A percentile compares a stretch with the other conserved stretches of the same genome.
These are phyloP conservation scores for Argynnis bischoffii DNA, from an alignment of 2,888 invertebrate genomes.

Conservation along the genomic window DNA sequence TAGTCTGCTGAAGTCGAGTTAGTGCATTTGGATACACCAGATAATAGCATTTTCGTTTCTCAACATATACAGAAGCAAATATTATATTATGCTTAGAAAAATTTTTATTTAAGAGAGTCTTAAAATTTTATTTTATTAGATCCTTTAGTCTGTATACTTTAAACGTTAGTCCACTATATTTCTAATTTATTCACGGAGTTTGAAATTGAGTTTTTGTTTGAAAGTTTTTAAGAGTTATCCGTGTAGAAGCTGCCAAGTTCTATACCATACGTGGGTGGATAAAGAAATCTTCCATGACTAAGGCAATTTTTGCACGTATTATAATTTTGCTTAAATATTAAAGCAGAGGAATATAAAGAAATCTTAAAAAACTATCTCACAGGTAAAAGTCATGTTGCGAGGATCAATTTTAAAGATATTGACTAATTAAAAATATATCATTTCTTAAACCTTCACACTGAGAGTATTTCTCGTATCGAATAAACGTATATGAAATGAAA, in stretches of 20 bases:
- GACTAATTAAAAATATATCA: no score
- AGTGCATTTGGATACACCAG: slow-evolving; percentile 6
- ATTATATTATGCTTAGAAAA: background rate
- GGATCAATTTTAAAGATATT: no score
- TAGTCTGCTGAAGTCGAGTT: slow-evolving; percentile 11
- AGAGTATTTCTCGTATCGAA: no score
- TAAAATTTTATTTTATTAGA: slow-evolving; percentile 32
- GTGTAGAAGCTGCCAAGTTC: slow-evolving; percentile 19
- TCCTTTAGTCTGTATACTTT: slow-evolving; percentile 36
- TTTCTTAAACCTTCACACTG: no score
- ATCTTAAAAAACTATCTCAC: no score
- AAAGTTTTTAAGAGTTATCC: slow-evolving; percentile 20
- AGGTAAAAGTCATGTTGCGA: no score
- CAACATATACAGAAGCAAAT: background rate
- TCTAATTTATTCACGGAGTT: slow-evolving; percentile 37
- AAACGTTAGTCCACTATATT: slow-evolving; percentile 35
- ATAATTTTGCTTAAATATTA: background rate
- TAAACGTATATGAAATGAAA: no score
- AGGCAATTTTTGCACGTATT: slow-evolving; percentile 11
- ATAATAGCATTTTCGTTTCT: background rate
- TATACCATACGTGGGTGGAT: slow-evolving; percentile 17
- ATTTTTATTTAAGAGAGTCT: background rate
- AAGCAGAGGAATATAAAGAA: background rate
- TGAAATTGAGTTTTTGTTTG: slow-evolving; percentile 25
- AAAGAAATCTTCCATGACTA: slow-evolving; percentile 15